Conservation (phyloP, 2,797 vertebrate species). For the Cottoperca gobio region DNA sequence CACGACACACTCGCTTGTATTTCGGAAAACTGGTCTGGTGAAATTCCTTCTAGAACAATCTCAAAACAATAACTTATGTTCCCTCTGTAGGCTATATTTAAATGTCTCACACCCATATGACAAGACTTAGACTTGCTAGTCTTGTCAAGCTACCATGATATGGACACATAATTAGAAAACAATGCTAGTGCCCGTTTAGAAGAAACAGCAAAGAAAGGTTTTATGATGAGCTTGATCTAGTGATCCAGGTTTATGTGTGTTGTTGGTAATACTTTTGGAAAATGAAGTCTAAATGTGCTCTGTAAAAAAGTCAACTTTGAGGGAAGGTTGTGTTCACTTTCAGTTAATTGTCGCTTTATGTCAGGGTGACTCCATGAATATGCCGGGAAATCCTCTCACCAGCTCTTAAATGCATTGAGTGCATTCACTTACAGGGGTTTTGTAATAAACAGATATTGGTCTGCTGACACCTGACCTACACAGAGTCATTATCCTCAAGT, state of each 20-base stretch:
- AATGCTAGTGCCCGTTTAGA: background rate
- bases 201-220: background rate
- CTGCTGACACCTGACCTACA: slow-evolving; percentile 1
- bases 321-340: slow-evolving; percentile 21
- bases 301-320: slow-evolving; percentile 30
- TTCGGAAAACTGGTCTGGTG: slow-evolving; percentile 2
- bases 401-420: background rate
- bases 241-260: background rate
- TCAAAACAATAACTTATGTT: slow-evolving; percentile 29
- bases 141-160: background rate
- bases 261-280: background rate
- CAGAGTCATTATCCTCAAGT: background rate
- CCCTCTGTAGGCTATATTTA: background rate
- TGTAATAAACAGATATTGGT: background rate
- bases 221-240: background rate
- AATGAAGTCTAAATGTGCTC: background rate
- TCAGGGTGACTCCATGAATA: slow-evolving; percentile 40
- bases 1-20: slow-evolving; percentile 6
- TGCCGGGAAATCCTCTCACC: background rate
- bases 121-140: background rate
- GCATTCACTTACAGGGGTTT: slow-evolving; percentile 6
- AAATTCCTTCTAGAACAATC: slow-evolving; percentile 41
- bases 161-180: background rate
- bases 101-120: slow-evolving; percentile 14
- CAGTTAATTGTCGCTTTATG: slow-evolving; percentile 21